Evolutionary conservation across 1,140 invertebrate genomes (phyloP).

Genomic region (Notospermus geniculatus): DNA sequence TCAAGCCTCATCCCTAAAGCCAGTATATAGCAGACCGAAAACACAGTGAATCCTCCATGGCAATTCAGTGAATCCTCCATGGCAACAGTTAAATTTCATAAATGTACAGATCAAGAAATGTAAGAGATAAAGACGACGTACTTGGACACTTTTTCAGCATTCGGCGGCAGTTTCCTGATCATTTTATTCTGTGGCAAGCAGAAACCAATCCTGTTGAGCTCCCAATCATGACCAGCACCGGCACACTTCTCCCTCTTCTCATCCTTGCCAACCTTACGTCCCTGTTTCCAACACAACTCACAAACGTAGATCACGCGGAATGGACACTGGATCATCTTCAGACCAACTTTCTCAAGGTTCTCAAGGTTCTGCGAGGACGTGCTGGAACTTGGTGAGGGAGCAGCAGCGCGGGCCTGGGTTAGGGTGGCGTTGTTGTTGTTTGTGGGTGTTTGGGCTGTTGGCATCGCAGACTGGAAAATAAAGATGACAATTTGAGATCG

Average conservation of each 20-base stretch:
- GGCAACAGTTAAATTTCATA: no score
- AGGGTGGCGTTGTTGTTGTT: neutral
- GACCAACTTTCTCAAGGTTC: no score
- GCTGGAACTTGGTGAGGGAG: no score
- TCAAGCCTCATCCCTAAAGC: no score
- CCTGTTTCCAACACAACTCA: conserved; percentile 14
- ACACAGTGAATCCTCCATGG: no score
- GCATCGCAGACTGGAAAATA: no score
- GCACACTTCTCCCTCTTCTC: conserved; percentile 3
- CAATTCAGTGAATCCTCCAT: no score
- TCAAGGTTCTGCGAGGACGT: no score
- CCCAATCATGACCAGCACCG: conserved; percentile 2
- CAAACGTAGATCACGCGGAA: conserved; percentile 10
- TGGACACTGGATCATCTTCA: conserved; percentile 8
- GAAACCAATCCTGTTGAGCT: conserved; percentile 6
- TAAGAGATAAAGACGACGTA: no score
- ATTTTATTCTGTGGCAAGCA: conserved; percentile 7
- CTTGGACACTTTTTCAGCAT: conserved; percentile 2
- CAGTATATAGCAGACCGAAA: no score
- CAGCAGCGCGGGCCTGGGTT: neutral
- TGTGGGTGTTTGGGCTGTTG: neutral
- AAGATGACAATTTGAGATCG: no score
- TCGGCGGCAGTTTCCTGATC: neutral
- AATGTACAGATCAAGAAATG: no score
- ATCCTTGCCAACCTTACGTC: neutral